Evolutionary conservation across 1,140 invertebrate genomes (phyloP), one percentile per base, ranked within the genome.

Genomic region (Grapholita molesta): DNA sequence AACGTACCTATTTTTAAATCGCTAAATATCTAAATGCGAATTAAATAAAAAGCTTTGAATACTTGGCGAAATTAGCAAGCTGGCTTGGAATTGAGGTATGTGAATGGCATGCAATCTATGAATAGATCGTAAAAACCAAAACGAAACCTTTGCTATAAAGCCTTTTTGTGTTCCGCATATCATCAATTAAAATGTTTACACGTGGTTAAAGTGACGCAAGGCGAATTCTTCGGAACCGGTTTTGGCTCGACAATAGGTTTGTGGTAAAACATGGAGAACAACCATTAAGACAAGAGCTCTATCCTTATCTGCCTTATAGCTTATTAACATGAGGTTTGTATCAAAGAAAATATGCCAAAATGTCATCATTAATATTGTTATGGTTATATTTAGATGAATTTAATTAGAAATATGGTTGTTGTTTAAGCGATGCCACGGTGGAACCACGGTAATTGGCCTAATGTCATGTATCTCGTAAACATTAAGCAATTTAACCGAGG

Each of bases 161-260:
- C 68, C 77, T 85, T 86, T 86, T 88, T 84, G 82, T 85, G 82
- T 90, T 90, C 88, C 86, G 79, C 80, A 93, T 93, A 75, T 89
- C 82, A 86, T 86, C 84, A 89, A 88, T 89, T 88, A 88, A 89
- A 86, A 88, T 88, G 69, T 88, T 88, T 90, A 86, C 86, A 88
- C 86, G 86, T 86, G 86, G 80, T 79, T 74, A 74, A 48, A 76
- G 72, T 86, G 84, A 88, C 82, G 84, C 79, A 83, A 85, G 78
- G 77, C 84, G 79, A 74, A 85, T 87, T 86, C 83, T 82, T 83
- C 70, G 69, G 68, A 81, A 86, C 86, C 78, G 83, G 88, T 87
- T 88, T 70, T 53, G 69, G 85, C 79, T 70, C 57, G 70, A 87
- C 80, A 86, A 83, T 87, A 76, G 80, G 76, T 83, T 74, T 80